Percentiles rank a stretch among this genome's conserved stretches.
Conservation (phyloP, 1,140 invertebrate genomes). For the Lepidurus packardi region DNA sequence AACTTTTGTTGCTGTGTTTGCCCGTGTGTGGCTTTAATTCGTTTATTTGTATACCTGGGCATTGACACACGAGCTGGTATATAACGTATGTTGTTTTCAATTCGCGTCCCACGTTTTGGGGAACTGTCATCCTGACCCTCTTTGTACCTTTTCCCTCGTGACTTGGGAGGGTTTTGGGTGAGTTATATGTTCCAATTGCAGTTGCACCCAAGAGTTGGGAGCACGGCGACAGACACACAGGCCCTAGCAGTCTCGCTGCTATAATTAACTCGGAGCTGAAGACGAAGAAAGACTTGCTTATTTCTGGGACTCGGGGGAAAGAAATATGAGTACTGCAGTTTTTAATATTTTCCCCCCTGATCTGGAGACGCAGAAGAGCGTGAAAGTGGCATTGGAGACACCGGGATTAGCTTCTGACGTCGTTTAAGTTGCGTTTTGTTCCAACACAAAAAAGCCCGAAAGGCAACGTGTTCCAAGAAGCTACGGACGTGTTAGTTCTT, state of each 20-base stretch:
- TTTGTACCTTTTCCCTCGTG: neutral
- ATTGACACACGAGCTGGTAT: constrained; percentile 2
- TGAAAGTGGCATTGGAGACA: neutral
- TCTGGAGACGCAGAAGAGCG: neutral
- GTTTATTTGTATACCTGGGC: neutral
- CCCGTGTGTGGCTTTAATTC: neutral
- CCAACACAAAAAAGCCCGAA: neutral
- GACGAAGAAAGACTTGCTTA: neutral
- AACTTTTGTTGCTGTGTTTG: neutral
- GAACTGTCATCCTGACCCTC: neutral
- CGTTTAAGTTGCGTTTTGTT: neutral
- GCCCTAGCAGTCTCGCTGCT: neutral
- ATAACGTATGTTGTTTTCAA: neutral
- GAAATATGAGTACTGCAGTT: neutral
- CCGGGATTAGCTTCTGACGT: neutral
- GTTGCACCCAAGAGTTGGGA: neutral
- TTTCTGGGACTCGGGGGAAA: neutral
- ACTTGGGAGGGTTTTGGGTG: neutral
- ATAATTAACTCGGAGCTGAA: constrained; percentile 22
- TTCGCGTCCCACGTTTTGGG: neutral
- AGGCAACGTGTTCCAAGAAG: neutral
- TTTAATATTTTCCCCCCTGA: neutral
- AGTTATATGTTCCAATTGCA: neutral
- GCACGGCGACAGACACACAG: neutral
- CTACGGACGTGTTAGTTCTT: constrained; percentile 4